Evolutionary conservation across 2,797 vertebrate genomes (phyloP), one percentile per base, ranked within the genome.

Genomic region (Gallinago solitaria): DNA sequence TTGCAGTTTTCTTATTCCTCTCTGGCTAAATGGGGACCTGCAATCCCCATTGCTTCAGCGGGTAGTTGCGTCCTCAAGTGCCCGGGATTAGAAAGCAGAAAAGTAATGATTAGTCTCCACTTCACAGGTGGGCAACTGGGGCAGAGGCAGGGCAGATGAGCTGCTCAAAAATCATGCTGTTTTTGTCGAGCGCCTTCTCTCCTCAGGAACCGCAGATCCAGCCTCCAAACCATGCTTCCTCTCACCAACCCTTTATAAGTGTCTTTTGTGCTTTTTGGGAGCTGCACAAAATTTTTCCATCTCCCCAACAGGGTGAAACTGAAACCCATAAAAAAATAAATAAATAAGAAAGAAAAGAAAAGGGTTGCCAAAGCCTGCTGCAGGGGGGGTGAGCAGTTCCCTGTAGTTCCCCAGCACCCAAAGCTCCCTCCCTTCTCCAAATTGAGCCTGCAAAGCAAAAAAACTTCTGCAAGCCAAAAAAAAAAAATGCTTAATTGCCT

Each of bases 401-500:
- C 33, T 73, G 54, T 50, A 48, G 39, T 23, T 94, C 74, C 74
- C 47, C 82, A 83, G 87, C 69, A 86, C 23, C 53, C 87, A 50
- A 73, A 60, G 6, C 75, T 69, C 57, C 68, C 78, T 91, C 87
- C 76, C 77, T 88, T 43, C 63, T 65, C 77, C 74, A 86, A 61
- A 71, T 6, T 41, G 16, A 83, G 76, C 89, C 91, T 90, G 65
- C 7, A 89, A 82, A 90, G 88, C 92, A 94, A 96, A 48, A 96
- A 45, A 95, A 88, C 51, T 70, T 67, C 86, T 96, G 92, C 96
- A 73, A 90, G 93, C 88, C 0, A 1, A 97, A 97, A 92, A 95
- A 95, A 37, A 37, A 12, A 39, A 39, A 87, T 89, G 93, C 90
- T 90, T 97, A 96, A 97, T 96, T 96, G 92, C 86, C 90, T 95